A percentile compares a stretch with the other conserved stretches of the same genome.
Conservation (phyloP, 2,888 invertebrate species). For the Prionchulus punctatus region DNA sequence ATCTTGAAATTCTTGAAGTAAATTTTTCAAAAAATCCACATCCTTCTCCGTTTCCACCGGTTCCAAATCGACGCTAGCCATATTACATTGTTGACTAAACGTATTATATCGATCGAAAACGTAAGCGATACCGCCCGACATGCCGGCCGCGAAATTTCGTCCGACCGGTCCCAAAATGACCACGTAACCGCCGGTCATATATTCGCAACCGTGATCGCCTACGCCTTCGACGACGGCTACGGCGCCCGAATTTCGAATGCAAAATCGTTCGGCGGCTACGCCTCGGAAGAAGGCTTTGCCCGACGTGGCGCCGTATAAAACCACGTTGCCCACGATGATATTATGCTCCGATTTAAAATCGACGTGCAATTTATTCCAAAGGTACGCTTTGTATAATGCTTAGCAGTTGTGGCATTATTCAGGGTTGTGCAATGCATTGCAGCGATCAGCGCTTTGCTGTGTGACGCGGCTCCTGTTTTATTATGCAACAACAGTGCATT, state of each 20-base stretch:
- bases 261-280: conserved; percentile 92
- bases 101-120: conserved; percentile 56
- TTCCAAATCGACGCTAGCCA: conserved; percentile 81
- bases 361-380: conserved; percentile 51
- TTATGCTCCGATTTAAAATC: conserved; percentile 74
- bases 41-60: conserved; percentile 62
- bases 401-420: too few species aligned
- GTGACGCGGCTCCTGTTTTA: too few species aligned
- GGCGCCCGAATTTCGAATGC: conserved; percentile 92
- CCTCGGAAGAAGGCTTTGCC: conserved; percentile 89
- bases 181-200: conserved; percentile 75
- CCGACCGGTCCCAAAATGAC: conserved; percentile 85
- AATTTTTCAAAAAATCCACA: conserved; percentile 52
- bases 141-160: conserved; percentile 94
- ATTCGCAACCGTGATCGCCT: conserved; percentile 98
- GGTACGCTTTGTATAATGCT: too few species aligned
- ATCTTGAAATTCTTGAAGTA: conserved; percentile 65
- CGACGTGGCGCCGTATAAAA: conserved; percentile 86
- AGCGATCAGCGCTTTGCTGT: too few species aligned
- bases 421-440: too few species aligned
- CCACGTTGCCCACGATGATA: conserved; percentile 94
- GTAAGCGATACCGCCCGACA: conserved; percentile 93
- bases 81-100: conserved; percentile 51
- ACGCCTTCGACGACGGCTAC: conserved; percentile 85
- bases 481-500: too few species aligned